phyloP scores from a whole-genome alignment of 2,797 vertebrate species.

The Phalanger gymnotis region DNA sequence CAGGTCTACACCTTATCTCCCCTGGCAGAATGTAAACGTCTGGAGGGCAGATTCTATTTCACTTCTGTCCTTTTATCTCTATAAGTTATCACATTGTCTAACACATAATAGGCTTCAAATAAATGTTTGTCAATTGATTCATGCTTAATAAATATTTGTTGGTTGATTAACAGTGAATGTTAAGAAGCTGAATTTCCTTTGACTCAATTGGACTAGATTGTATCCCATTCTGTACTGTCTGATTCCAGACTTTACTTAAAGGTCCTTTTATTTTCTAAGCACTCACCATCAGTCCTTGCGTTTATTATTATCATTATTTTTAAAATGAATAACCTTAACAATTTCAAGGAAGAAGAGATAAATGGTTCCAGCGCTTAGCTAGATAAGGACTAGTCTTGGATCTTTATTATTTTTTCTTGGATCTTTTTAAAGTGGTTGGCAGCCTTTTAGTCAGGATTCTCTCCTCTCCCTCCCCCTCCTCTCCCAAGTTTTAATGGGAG shows the following conservation, averaged over 20 bases:
- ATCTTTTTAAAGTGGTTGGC: slow-evolving; percentile 66
- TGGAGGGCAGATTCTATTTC: neutral
- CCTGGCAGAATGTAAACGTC: neutral
- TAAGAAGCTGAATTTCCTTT: neutral
- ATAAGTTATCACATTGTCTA: neutral
- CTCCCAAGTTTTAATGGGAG: slow-evolving; percentile 73
- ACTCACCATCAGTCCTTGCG: slow-evolving; percentile 20
- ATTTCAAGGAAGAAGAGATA: slow-evolving; percentile 54
- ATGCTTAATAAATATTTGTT: neutral
- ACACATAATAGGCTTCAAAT: neutral
- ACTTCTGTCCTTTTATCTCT: neutral
- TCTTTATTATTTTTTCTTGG: slow-evolving; percentile 47
- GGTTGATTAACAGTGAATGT: neutral
- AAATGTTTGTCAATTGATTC: neutral
- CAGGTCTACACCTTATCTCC: neutral
- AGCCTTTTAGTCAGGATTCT: slow-evolving; percentile 66
- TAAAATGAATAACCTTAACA: neutral
- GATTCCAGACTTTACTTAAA: neutral
- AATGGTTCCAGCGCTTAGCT: slow-evolving; percentile 70
- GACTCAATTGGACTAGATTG: neutral
- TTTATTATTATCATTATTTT: slow-evolving; percentile 11
- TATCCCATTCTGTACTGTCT: neutral
- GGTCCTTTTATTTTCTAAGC: slow-evolving; percentile 52
- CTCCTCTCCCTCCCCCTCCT: slow-evolving; percentile 16
- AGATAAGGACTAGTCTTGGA: slow-evolving; percentile 42